phyloP scores from a whole-genome alignment of 2,113 vertebrate species.

The Dryoscopus gambensis region DNA sequence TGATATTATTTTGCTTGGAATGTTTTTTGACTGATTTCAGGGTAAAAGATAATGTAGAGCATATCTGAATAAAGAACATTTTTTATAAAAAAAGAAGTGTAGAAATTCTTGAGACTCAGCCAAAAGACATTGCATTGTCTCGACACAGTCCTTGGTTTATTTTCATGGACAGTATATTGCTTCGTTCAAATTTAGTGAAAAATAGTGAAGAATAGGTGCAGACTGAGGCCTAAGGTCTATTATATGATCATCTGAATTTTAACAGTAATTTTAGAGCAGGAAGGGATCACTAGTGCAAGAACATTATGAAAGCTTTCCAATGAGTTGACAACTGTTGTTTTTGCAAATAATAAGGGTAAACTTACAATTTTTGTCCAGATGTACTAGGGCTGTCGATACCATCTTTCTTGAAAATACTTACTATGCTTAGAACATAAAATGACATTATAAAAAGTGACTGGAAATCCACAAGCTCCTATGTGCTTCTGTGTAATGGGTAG shows the following conservation, averaged over 20 bases:
- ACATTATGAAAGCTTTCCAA: not conserved
- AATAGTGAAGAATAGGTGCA: not conserved
- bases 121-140: not conserved
- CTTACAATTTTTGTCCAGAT: not conserved
- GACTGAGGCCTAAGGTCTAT: not conserved
- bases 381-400: not conserved
- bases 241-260: not conserved
- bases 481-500: not conserved
- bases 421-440: not conserved
- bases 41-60: not conserved
- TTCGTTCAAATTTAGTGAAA: conserved; percentile 23
- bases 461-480: not conserved
- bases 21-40: not conserved
- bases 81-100: not conserved
- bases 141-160: not conserved
- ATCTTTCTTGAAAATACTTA: not conserved
- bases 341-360: not conserved
- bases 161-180: conserved; percentile 21
- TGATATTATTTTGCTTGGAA: not conserved
- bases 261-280: not conserved
- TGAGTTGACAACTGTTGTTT: not conserved
- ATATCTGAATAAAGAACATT: not conserved
- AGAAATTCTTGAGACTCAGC: not conserved
- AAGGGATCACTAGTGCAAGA: not conserved
- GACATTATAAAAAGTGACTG: not conserved